phyloP scores from a whole-genome alignment of 1,140 invertebrate genomes.

The Apis laboriosa region DNA sequence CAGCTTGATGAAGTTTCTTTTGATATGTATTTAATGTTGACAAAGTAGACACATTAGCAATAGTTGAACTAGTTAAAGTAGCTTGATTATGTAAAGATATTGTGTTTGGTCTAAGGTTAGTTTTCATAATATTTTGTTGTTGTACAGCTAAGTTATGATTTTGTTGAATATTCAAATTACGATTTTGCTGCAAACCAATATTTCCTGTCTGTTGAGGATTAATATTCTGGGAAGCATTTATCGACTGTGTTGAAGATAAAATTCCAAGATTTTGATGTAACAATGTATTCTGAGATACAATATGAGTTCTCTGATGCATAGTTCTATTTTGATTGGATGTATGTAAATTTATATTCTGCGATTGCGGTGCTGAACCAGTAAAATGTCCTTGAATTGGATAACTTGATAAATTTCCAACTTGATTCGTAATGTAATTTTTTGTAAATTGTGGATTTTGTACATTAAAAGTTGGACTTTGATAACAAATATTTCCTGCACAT shows the following conservation, averaged over 20 bases:
- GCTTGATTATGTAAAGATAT: constrained; percentile 57
- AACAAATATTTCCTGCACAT: constrained; percentile 55
- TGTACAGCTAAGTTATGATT: constrained; percentile 33
- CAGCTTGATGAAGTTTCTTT: constrained; percentile 62
- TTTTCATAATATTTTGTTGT: constrained; percentile 50
- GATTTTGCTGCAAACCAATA: constrained; percentile 39
- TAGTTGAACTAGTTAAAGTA: constrained; percentile 34
- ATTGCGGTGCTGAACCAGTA: constrained; percentile 16
- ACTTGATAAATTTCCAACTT: constrained; percentile 45
- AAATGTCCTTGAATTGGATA: constrained; percentile 63
- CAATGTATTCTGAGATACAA: constrained; percentile 50
- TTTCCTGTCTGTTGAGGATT: constrained; percentile 40
- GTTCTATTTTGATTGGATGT: constrained; percentile 54
- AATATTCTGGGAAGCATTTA: constrained; percentile 45
- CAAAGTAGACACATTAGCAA: constrained; percentile 46
- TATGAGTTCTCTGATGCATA: constrained; percentile 54
- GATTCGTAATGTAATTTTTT: constrained; percentile 69
- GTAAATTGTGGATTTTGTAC: constrained; percentile 72
- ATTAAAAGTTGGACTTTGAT: constrained; percentile 68
- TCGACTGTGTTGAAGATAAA: constrained; percentile 46
- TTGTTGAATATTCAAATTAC: constrained; percentile 21
- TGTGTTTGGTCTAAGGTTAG: constrained; percentile 44
- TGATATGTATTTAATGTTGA: constrained; percentile 62
- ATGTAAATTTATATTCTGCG: constrained; percentile 55
- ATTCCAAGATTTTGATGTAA: constrained; percentile 58